Base-by-base conservation (phyloP, 2,113 vertebrate genomes). In the Daubentonia madagascariensis region DNA sequence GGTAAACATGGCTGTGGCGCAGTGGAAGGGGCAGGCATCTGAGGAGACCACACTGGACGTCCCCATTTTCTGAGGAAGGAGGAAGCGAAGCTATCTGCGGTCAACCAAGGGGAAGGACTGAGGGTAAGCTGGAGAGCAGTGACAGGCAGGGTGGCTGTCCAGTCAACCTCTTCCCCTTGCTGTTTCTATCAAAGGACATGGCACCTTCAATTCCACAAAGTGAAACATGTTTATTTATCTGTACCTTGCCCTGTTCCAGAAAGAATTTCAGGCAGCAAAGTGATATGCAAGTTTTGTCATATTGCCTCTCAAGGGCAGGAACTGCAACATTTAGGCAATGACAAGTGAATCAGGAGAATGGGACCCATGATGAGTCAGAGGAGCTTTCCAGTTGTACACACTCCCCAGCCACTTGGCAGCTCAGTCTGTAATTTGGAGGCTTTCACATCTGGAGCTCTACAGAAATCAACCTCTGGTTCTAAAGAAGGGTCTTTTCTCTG, bases 51-150 rank as follows among this genome's bases (percentile, higher is more conserved):
- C 8, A 2, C 65, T 50, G 3, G 43, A 20, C 0, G 0, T 16
- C 76, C 94, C 25, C 3, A 48, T 67, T 59, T 93, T 50, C 59
- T 50, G 57, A 52, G 4, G 20, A 6, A 32, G 13, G 86, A 81
- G 50, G 48, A 13, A 22, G n/a, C 6, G 8, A 25, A 52, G 61
- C 6, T 43, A 4, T 12, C 30, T 52, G 25, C 0, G 0, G 13
- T 43, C 18, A 43, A 5, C 50, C 25, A 3, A 18, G n/a, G 81
- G 61, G 2, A 35, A 70, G 23, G n/a, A 4, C 23, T 3, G 17
- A 48, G 57, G 70, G 35, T 0, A 7, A 57, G 61, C 50, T 2
- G 1, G 37, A 35, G 48, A n/a, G 37, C 3, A 59, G 14, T 1
- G 23, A 65, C 4, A 6, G 54, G 9, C 18, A 45, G 75, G 13